Evolutionary conservation across 2,888 invertebrate species (phyloP), one percentile per base, ranked within the genome.

Genomic region (Cephus pygmeus): DNA sequence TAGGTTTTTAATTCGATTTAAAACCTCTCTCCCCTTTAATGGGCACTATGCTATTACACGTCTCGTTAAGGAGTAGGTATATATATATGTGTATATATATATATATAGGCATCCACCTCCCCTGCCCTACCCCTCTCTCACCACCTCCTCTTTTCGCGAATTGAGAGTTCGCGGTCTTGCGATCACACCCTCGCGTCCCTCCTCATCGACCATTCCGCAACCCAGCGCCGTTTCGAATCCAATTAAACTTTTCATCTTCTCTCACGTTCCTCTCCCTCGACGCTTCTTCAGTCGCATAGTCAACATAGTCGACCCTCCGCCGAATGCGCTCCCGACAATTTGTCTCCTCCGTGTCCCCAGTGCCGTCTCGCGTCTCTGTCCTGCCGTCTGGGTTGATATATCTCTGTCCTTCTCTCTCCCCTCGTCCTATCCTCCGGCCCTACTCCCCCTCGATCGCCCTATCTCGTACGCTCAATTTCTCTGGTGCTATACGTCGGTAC

Each of bases 201-300:
- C 79, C 75, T 81, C 79, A 83, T 83, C 83, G 83, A 83, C 82
- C 82, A 79, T 81, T 79, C 79, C 81, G 78, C 82, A 35, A 71
- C 69, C 76, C 75, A 78, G 77, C 78, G 79, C 77, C 81, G 80
- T 81, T 69, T 82, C 83, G 80, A 83, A 84, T 85, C 82, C 83
- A 82, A 85, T 85, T 84, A 84, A 85, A 84, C 77, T 82, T 82
- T 81, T 80, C 81, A 80, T 80, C 77, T 79, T 80, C 76, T 75
- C 74, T 77, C 81, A 15, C 69, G 31, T 69, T 69, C 31, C 31
- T 30, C 69, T 69, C 30, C 31, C 33, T 23, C n/a, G 69, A 69
- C 33, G 33, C 69, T 30, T 33, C 69, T 69, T 30, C 69, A 69
- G 69, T 69, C 69, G 30, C 40, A 40, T 40, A 33, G 69, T 33